Conservation (phyloP, 2,888 invertebrate species). For the Atrina japonica region DNA sequence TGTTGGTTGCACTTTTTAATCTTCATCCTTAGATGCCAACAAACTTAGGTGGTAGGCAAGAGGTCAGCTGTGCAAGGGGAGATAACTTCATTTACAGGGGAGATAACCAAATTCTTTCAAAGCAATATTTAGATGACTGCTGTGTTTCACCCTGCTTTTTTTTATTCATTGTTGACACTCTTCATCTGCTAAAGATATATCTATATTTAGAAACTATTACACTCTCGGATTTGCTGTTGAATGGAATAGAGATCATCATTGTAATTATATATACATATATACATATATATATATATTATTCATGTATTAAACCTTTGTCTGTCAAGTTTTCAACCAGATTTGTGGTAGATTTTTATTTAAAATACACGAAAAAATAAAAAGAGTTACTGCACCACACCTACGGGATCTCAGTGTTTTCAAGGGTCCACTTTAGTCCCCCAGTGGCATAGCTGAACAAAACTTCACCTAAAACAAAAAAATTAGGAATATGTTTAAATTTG, state of each 20-base stretch:
- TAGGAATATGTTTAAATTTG: too few relatives aligned
- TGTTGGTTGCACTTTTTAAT: too few relatives aligned
- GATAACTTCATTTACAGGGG: constrained; percentile 25
- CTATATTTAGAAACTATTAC: not conserved
- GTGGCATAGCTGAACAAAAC: too few relatives aligned
- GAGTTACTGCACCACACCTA: not conserved
- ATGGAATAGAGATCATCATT: constrained; percentile 1
- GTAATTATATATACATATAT: constrained; percentile 1
- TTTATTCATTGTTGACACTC: not conserved
- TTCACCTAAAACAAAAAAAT: too few relatives aligned
- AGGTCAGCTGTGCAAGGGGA: constrained; percentile 53
- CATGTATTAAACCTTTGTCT: constrained; percentile 19
- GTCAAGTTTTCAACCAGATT: constrained; percentile 10
- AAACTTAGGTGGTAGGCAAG: constrained; percentile 41
- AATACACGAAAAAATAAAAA: constrained; percentile 3
- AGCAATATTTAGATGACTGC: constrained; percentile 10
- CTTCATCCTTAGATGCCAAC: too few relatives aligned
- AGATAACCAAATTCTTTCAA: constrained; percentile 16
- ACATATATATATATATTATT: constrained; percentile 17
- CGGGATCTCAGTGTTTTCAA: constrained; percentile 8
- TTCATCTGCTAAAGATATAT: not conserved
- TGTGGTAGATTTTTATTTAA: constrained; percentile 30
- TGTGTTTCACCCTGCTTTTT: constrained; percentile 33
- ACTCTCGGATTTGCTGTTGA: constrained; percentile 28
- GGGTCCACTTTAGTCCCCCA: too few relatives aligned